These are phyloP conservation scores for Actinia tenebrosa DNA, from an alignment of 64 coral and sea anemone species.

Conservation along the genomic window DNA sequence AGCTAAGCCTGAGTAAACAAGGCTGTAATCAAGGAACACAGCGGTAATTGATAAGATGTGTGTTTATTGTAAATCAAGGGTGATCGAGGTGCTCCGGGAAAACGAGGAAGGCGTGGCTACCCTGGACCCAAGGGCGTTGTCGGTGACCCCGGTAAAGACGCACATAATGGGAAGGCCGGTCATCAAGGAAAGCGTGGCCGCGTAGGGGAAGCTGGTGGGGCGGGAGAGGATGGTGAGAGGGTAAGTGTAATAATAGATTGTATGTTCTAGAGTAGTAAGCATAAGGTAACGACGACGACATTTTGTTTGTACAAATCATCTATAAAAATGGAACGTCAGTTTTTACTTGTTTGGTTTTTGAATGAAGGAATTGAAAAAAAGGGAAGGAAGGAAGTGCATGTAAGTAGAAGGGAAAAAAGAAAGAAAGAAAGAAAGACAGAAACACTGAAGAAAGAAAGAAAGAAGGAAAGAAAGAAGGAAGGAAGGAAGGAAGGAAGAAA, in stretches of 20 bases:
- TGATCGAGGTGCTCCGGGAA: neutral
- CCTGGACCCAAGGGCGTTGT: conserved; percentile 21
- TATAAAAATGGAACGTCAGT: too few species aligned
- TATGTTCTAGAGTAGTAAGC: too few species aligned
- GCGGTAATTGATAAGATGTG: neutral
- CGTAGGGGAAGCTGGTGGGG: conserved; percentile 15
- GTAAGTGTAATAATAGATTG: neutral
- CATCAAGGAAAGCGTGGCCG: conserved; percentile 43
- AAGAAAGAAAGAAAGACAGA: too few species aligned
- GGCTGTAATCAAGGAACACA: too few species aligned
- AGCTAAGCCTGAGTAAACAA: too few species aligned
- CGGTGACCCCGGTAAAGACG: conserved; percentile 38
- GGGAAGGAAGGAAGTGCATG: neutral
- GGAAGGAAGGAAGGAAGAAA: neutral
- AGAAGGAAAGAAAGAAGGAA: neutral
- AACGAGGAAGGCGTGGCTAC: neutral
- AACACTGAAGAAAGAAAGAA: too few species aligned
- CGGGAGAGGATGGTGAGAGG: conserved; percentile 35
- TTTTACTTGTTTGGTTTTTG: too few species aligned
- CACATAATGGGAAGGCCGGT: conserved; percentile 17
- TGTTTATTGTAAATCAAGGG: neutral
- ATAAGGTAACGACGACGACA: too few species aligned
- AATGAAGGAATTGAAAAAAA: neutral
- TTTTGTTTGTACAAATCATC: too few species aligned
- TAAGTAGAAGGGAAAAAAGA: neutral